Evolutionary conservation across 2,113 vertebrate genomes (phyloP).

Genomic region (Tenrec ecaudatus): DNA sequence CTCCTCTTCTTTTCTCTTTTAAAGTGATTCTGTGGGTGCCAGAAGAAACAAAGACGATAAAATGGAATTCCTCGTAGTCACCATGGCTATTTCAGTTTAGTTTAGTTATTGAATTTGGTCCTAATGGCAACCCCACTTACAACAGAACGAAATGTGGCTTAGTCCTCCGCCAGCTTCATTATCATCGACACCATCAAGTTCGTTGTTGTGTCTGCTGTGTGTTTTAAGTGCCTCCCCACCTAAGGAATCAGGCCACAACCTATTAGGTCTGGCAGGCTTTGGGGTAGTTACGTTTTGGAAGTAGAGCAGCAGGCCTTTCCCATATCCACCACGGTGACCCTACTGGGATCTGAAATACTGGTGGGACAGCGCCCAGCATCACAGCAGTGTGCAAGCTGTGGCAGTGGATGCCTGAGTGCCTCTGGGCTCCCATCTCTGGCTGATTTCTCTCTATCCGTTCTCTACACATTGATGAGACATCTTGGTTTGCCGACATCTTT

Average conservation of each 20-base stretch:
- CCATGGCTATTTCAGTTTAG: background rate
- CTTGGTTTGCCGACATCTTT: background rate
- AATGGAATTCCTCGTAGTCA: background rate
- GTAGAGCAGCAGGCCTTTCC: background rate
- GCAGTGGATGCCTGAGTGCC: accelerated
- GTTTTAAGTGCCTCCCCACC: background rate
- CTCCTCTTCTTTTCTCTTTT: background rate
- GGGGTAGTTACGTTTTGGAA: background rate
- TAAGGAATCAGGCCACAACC: background rate
- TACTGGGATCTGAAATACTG: too few species aligned
- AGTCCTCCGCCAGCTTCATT: background rate
- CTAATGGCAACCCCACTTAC: background rate
- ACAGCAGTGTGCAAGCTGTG: background rate
- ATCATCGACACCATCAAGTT: background rate
- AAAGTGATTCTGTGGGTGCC: background rate
- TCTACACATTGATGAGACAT: background rate
- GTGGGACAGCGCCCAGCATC: background rate
- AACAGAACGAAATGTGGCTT: background rate
- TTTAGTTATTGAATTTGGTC: background rate
- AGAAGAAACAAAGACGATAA: background rate
- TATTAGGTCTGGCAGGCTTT: background rate
- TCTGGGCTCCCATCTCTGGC: background rate
- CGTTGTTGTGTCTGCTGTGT: background rate
- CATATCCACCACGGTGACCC: too few species aligned
- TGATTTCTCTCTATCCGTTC: background rate